Base-by-base conservation (phyloP, 2,113 vertebrate species). In the Thunnus maccoyii region DNA sequence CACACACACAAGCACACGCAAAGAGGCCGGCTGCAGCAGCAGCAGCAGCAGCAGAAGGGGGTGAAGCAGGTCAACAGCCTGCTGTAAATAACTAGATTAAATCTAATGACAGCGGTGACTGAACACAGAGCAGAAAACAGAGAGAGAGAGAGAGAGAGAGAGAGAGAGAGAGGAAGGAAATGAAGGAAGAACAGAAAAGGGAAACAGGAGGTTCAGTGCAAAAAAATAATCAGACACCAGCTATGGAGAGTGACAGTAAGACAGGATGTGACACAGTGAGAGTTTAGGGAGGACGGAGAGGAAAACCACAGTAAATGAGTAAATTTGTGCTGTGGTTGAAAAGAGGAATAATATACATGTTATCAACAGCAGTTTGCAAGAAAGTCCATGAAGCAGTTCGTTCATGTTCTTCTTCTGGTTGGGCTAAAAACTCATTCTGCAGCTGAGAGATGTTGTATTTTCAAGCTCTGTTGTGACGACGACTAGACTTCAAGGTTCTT, bases 1-100 rank as follows among this genome's bases (percentile, higher is more conserved):
- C 27, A 62, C 69, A 25, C 41, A 9, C 48, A 74, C 15, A 32
- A 60, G 58, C 36, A 76, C 51, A 58, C 47, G 61, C 47, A 76
- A n/a, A 60, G 9, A 63, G 5, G 16, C 32, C 30, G n/a, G 55
- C 83, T 63, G 86, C 79, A 64, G 68, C 74, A 47, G 44, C 67
- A 76, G 55, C 83, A 60, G 86, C 79, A 64, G 68, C 74, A 47
- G 44, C 67, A 76, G 65, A 30, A 15, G 25, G 82, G 1, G 80
- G 50, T 54, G 60, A 41, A 78, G 76, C 54, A 75, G 86, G 81
- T 78, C 84, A 88, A 54, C 76, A 11, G 85, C 78, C 70, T 68
- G 44, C 68, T 77, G 82, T 71, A 72, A 78, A 82, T 88, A 92
- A 91, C 81, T 58, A 14, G 8, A 92, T 92, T 93, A 89, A 15